Evolutionary conservation across 2,113 vertebrate genomes (phyloP), one percentile per base, ranked within the genome.

Genomic region (Felis chaus): DNA sequence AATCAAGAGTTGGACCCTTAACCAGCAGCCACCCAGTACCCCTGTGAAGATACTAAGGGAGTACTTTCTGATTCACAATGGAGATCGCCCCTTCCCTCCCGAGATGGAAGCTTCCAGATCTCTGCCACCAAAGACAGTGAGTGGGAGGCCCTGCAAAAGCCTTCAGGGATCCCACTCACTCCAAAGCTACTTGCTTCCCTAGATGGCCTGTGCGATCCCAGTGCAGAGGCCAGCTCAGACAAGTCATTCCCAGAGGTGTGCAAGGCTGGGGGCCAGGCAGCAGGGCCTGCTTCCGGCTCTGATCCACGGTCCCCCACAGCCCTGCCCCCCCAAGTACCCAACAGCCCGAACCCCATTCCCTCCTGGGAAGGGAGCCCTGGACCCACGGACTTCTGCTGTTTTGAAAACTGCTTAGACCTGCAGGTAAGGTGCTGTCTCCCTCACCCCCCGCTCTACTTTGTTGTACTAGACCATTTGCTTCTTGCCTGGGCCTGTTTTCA

Each of bases 391-490:
- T 61, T 65, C 36, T 53, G 61, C 93, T 73, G 36, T 63, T 50
- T 79, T 41, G 14, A 65, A 29, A 85, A 68, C 19, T 41, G 15
- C 16, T 53, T 39, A 18, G 5, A 18, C n/a, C 50, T 71, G 29
- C 21, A 25, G 21, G 33, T 29, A n/a, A 65, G 81, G 6, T 2
- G 13, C 73, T 27, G 16, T 73, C 25, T 48, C 29, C 41, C 36
- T 61, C 7, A n/a, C 1, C 31, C 1, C 36, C 48, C 19, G 0
- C 21, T 23, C 48, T 18, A 1, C 57, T 66, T 61, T 19, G 16
- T 41, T 69, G n/a, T 23, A 41, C 45, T 25, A 89, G 15, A 41
- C 11, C 63, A 12, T 55, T 86, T 33, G 73, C 27, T 65, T 55
- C 73, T 82, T 29, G 18, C n/a, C 31, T 69, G n/a, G 21, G 31